Base-by-base conservation (phyloP, 2,797 vertebrate genomes). In the Sarcoramphus papa region DNA sequence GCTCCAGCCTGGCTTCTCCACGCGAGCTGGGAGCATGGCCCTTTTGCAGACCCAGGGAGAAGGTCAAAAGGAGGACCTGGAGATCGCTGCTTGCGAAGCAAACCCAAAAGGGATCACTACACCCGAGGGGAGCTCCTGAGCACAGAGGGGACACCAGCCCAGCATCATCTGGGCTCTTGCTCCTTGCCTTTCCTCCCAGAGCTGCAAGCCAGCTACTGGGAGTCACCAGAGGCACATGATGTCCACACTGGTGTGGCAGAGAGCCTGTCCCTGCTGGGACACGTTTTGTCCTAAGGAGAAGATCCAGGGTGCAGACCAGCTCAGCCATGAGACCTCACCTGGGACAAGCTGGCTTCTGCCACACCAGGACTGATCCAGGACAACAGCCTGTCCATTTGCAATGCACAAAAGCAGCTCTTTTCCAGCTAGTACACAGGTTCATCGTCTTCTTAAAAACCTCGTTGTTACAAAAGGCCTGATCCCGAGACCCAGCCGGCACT, bases 51-150 rank as follows among this genome's bases (percentile, higher is more conserved):
- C 2, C 28, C 77, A 9, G 23, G 35, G 40, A n/a, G 31, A 59
- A 76, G 57, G 33, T 19, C 31, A 22, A 43, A n/a, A 57, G 43
- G 31, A 56, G 27, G 28, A 63, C 40, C 19, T 33, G 65, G 64
- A 54, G 27, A 27, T n/a, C 0, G 2, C 40, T 33, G 45, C 62
- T n/a, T 3, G 0, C 2, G 1, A 35, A 53, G 14, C 48, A 43
- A 47, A 53, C 6, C 31, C 68, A 4, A 30, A 23, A 18, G 22
- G 18, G 20, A 56, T 45, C n/a, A 2, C 53, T 5, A 2, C 28
- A 57, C 3, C 10, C 2, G 4, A 23, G 31, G 25, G 45, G 8
- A 77, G 50, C 56, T 73, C 76, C 86, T 15, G 48, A 68, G 76
- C 54, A 33, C 40, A 20, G 27, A 68, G 31, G 50, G 43, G 45